These are phyloP conservation scores for Cinclus mexicanus DNA, from an alignment of 2,113 vertebrate genomes.

Conservation along the genomic window DNA sequence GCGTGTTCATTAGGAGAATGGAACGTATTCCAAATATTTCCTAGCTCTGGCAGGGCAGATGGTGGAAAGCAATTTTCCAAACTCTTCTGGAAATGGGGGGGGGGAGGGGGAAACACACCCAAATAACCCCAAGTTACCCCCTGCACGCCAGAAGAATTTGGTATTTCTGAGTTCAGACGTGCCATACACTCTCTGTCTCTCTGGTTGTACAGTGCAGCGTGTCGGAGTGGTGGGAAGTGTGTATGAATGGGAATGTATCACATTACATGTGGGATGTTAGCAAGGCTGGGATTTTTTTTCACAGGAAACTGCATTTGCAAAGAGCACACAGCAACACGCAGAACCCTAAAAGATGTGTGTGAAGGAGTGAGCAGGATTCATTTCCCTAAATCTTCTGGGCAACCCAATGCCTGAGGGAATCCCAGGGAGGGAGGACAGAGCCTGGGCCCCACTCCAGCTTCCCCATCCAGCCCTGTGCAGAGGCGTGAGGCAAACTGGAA, in stretches of 20 bases:
- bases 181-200: neutral
- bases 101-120: neutral
- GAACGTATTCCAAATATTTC: slow-evolving; percentile 72
- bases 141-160: neutral
- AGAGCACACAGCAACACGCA: slow-evolving; percentile 30
- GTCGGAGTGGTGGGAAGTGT: slow-evolving; percentile 45
- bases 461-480: neutral
- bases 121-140: slow-evolving; percentile 23
- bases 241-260: slow-evolving; percentile 51
- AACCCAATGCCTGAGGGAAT: neutral
- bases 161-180: slow-evolving; percentile 11
- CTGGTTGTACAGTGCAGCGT: slow-evolving; percentile 5
- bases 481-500: neutral
- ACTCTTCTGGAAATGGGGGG: slow-evolving; percentile 38
- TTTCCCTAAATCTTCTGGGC: slow-evolving; percentile 25
- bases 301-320: slow-evolving; percentile 49
- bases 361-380: neutral
- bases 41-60: slow-evolving; percentile 59
- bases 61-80: slow-evolving; percentile 66
- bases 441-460: neutral
- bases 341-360: slow-evolving; percentile 7
- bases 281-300: slow-evolving; percentile 54
- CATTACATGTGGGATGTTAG: slow-evolving; percentile 52
- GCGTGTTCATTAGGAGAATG: slow-evolving; percentile 60
- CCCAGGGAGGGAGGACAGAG: neutral